Conservation (phyloP, 1,140 invertebrate species). For the Solen grandis region DNA sequence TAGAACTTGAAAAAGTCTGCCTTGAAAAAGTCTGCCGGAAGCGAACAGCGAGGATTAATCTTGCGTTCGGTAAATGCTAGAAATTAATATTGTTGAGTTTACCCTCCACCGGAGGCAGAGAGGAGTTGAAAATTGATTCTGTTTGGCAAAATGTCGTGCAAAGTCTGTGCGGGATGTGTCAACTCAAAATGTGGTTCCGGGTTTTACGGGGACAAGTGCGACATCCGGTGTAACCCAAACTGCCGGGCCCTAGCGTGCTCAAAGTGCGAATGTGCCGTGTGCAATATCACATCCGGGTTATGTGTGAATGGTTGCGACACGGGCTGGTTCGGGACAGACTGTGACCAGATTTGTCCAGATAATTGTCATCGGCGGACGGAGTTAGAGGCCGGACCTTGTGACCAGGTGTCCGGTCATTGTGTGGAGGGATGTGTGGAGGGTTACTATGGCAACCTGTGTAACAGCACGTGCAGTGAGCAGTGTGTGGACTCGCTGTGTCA, state of each 20-base stretch:
- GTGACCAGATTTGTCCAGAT: conserved; percentile 12
- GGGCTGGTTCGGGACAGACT: conserved; percentile 24
- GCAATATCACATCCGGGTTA: not conserved
- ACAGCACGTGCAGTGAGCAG: conserved; percentile 14
- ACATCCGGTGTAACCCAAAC: conserved; percentile 12
- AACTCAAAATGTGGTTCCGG: not conserved
- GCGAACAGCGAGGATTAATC: too few species aligned
- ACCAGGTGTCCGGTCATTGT: conserved; percentile 4
- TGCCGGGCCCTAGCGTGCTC: conserved; percentile 14
- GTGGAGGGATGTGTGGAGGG: conserved; percentile 1
- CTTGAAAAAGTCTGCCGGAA: too few species aligned
- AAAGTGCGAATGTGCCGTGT: conserved; percentile 5
- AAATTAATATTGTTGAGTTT: too few species aligned
- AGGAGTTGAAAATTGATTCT: too few species aligned
- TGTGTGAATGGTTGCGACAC: conserved; percentile 28
- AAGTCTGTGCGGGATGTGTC: not conserved
- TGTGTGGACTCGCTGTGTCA: conserved; percentile 21
- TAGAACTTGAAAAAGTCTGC: too few species aligned
- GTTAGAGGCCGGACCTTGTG: not conserved
- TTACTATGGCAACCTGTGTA: conserved; percentile 34
- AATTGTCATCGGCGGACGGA: not conserved
- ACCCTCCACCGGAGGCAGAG: too few species aligned
- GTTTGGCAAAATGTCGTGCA: conserved; percentile 4
- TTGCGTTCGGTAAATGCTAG: too few species aligned
- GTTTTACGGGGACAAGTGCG: not conserved